Base-by-base conservation (phyloP, 2,888 invertebrate species). In the Dendrolimus houi region DNA sequence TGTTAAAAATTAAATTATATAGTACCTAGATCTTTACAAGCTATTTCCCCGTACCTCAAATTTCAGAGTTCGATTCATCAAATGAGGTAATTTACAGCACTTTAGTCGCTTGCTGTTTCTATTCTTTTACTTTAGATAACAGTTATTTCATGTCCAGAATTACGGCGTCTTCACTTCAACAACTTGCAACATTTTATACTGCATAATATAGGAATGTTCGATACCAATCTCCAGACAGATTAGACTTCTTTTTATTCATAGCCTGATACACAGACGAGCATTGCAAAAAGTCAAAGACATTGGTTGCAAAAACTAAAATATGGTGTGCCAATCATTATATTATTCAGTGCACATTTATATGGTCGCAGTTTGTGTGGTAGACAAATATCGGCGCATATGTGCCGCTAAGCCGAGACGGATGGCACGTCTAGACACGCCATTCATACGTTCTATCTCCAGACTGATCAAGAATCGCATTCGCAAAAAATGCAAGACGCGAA, bases 371-470 rank as follows among this genome's bases (percentile, higher is more conserved):
- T 68, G 60, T 65, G 63, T 63, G 61, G 67, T 69, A 71, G 68
- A 72, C 72, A 75, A 74, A 74, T 67, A 69, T 64, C 67, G 65
- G 65, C 65, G 64, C 73, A 72, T 69, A 70, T 74, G 74, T 72
- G 71, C 66, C 65, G 68, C 71, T 74, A 70, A 75, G 72, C 67
- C 64, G 65, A 66, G 69, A 72, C 80, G 81, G 79, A 81, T 77
- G 77, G 75, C 72, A 75, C 71, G 84, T 83, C 82, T 80, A 81
- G 82, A 82, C 82, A 67, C 63, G 67, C 72, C 81, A 80, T 83
- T 82, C 84, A 77, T 74, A 77, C 72, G 67, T 62, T 75, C 71
- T 83, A 83, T 83, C 81, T 80, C 66, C 72, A 81, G 82, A 79
- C 77, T 69, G 74, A 84, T 83, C 81, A 77, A 66, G 66, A 71